Percentiles rank a stretch among this genome's conserved stretches.
These are phyloP conservation scores for Hypsibius dujardini DNA, from an alignment of 1,140 invertebrate species.

Conservation along the genomic window DNA sequence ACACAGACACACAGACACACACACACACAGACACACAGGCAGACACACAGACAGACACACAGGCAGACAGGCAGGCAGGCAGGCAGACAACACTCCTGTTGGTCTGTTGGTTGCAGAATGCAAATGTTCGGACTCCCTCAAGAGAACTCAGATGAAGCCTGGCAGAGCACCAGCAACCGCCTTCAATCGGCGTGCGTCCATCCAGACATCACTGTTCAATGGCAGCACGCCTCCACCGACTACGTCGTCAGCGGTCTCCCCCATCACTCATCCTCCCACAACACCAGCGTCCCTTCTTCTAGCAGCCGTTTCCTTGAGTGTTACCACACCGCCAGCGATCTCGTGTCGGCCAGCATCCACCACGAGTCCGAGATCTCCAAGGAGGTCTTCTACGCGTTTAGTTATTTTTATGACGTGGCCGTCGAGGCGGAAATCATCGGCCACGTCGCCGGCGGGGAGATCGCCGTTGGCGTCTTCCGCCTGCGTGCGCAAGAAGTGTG, in stretches of 20 bases:
- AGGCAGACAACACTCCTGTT: conserved; percentile 12
- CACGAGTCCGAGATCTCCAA: background rate
- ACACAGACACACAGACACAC: too few species aligned
- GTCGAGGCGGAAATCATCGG: conserved; percentile 58
- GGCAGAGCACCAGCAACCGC: background rate
- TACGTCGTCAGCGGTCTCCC: conserved; percentile 18
- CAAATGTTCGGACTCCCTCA: conserved; percentile 10
- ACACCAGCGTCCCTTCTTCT: background rate
- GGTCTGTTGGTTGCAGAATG: background rate
- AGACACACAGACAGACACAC: background rate
- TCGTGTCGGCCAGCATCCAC: conserved; percentile 1
- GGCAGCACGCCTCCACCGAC: conserved; percentile 21
- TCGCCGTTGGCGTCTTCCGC: conserved; percentile 47
- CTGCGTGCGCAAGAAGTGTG: conserved; percentile 46
- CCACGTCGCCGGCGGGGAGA: conserved; percentile 45
- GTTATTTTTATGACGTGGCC: conserved; percentile 79
- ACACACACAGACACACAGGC: conserved; percentile 25
- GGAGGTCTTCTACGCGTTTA: conserved; percentile 53
- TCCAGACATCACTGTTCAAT: conserved; percentile 15
- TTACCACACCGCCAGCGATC: background rate
- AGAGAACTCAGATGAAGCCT: background rate
- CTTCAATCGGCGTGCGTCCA: conserved; percentile 23
- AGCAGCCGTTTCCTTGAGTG: background rate
- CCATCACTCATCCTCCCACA: too few species aligned
- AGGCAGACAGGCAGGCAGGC: too few species aligned